Percentiles rank a stretch among this genome's conserved stretches.
phyloP scores from a whole-genome alignment of 30 jellyfish, hydroid and myxozoan genomes.

The Turritopsis rubra region DNA sequence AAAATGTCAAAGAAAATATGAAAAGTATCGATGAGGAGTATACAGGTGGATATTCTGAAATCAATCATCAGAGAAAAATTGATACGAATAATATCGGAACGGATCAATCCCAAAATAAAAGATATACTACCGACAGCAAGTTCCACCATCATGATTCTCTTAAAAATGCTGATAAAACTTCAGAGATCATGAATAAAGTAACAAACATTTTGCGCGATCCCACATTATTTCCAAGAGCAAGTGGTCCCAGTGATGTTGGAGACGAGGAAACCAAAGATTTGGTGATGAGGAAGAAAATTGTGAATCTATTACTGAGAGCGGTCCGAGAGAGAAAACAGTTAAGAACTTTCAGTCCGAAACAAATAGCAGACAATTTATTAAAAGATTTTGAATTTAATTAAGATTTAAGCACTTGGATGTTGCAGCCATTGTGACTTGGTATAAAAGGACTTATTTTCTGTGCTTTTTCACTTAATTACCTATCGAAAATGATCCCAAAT shows the following conservation, averaged over 20 bases:
- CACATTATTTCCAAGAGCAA: background rate
- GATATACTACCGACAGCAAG: background rate
- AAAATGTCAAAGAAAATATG: background rate
- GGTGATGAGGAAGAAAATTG: background rate
- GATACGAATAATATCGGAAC: background rate
- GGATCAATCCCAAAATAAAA: background rate
- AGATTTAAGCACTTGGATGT: no score
- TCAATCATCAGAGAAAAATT: no score
- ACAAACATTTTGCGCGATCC: background rate
- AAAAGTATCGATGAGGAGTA: background rate
- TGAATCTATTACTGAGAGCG: background rate
- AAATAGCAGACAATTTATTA: background rate
- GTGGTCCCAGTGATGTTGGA: background rate
- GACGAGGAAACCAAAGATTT: background rate
- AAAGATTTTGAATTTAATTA: background rate
- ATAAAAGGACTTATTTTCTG: no score
- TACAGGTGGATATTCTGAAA: background rate
- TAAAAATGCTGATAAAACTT: background rate
- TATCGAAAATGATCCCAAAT: no score
- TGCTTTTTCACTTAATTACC: no score
- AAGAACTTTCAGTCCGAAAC: background rate
- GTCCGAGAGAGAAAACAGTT: background rate
- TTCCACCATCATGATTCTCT: background rate
- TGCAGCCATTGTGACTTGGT: no score
- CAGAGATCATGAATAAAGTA: background rate